These are phyloP conservation scores for Amaurobius ferox DNA, from an alignment of 2,888 invertebrate genomes.

Conservation along the genomic window DNA sequence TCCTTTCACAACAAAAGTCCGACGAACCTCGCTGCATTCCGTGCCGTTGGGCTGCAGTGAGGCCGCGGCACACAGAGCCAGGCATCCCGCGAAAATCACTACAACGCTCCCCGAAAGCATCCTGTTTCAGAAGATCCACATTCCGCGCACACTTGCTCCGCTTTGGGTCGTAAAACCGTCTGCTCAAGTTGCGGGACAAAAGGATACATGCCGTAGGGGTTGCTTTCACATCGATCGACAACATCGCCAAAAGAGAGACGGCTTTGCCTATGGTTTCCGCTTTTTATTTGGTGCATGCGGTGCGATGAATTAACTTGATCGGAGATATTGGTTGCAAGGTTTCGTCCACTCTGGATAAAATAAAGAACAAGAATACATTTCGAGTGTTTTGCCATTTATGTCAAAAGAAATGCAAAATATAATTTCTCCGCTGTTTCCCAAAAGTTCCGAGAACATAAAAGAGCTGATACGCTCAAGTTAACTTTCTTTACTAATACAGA, in stretches of 20 bases:
- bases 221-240: conserved; percentile 33
- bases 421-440: too few relatives aligned
- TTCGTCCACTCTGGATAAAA: too few relatives aligned
- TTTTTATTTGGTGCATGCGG: conserved; percentile 7
- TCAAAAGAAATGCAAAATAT: too few relatives aligned
- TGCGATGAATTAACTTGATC: not conserved
- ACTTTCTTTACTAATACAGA: too few relatives aligned
- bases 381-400: too few relatives aligned
- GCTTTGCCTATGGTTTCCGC: not conserved
- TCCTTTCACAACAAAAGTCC: conserved; percentile 50
- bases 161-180: not conserved
- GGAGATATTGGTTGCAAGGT: too few relatives aligned
- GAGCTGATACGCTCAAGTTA: too few relatives aligned
- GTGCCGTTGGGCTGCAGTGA: conserved; percentile 28
- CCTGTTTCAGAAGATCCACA: conserved; percentile 17
- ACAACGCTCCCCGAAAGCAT: conserved; percentile 29
- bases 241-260: not conserved
- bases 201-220: conserved; percentile 42
- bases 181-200: not conserved
- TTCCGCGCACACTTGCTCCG: not conserved
- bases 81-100: conserved; percentile 34
- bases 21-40: conserved; percentile 57
- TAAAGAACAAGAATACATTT: too few relatives aligned
- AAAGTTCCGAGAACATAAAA: too few relatives aligned
- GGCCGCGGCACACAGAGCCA: conserved; percentile 23